A percentile compares a stretch with the other conserved stretches of the same genome.
These are phyloP conservation scores for Chloebia gouldiae DNA, from an alignment of 2,113 vertebrate genomes.

Conservation along the genomic window DNA sequence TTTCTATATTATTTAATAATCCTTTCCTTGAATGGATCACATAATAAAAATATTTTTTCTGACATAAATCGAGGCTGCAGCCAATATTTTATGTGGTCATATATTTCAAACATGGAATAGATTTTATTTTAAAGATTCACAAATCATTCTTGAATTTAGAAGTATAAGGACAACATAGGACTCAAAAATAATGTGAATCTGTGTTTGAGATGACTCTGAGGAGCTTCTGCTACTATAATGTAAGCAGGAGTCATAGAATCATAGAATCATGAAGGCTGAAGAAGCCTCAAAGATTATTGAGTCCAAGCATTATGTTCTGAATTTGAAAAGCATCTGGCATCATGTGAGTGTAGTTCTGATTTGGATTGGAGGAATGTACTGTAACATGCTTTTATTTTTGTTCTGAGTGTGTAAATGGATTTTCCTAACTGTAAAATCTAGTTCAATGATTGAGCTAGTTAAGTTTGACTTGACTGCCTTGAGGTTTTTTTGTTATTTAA, in stretches of 20 bases:
- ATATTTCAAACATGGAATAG: not conserved
- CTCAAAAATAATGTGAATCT: not conserved
- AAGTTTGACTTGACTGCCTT: not conserved
- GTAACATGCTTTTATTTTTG: not conserved
- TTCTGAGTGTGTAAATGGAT: not conserved
- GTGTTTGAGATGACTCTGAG: not conserved
- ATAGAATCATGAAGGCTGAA: not conserved
- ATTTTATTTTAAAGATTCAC: not conserved
- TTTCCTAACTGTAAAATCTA: not conserved
- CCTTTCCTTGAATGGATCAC: not conserved
- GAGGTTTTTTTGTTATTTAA: not conserved
- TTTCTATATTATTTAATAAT: not conserved
- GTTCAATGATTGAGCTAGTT: not conserved
- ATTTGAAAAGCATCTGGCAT: not conserved
- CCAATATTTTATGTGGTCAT: not conserved
- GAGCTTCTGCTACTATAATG: not conserved
- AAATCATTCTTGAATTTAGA: not conserved
- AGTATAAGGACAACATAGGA: not conserved
- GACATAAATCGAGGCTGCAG: not conserved
- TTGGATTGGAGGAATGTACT: not conserved
- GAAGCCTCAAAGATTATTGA: not conserved
- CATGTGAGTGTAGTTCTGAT: not conserved
- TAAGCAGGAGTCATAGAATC: not conserved
- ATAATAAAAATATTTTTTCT: not conserved
- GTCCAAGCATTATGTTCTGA: not conserved